Base-by-base conservation (phyloP, 2,888 invertebrate genomes). In the Drosophila rubida region DNA sequence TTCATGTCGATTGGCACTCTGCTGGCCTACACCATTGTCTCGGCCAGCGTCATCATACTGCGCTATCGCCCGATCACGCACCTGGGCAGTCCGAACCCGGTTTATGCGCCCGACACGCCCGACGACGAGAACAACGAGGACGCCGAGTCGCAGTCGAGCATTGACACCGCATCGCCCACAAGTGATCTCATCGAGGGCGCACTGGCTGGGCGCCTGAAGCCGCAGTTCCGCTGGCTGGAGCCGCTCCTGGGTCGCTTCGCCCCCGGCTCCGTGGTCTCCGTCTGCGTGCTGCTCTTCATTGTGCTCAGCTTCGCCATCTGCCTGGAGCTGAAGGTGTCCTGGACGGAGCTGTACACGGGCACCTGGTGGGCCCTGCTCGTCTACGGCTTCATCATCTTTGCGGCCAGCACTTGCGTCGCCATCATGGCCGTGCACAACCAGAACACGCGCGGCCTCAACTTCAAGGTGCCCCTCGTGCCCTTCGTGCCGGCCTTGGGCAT, bases 1-100 rank as follows among this genome's bases (percentile, higher is more conserved):
- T 97, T 98, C 90, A 97, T 98, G 97, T 97, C 97, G 1, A 98
- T 98, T 86, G 97, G 97, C 0, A 97, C 97, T 0, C 93, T 97
- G 51, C 91, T 97, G 80, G 97, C 97, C 0, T 98, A 98, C 90
- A 97, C 97, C 1, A 97, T 98, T 70, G 98, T 98, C 2, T 97
- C 97, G 73, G 97, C 97, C 11, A 96, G 96, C 68, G 96, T 98
- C 5, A 96, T 98, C 57, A 95, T 98, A 49, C 92, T 98, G 55
- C 94, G 97, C 46, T 97, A 97, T 88, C 93, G 95, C 3, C 96
- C 96, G 0, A 90, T 93, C 14, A 92, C 93, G 0, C 67, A 61
- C 1, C 84, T 93, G 1, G 90, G 94, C 22, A 76, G 66, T 2
- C 76, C 83, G 4, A 93, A 80, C 14, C 80, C 83, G 0, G 93